phyloP scores from a whole-genome alignment of 2,113 vertebrate species.

The Cavia aperea region DNA sequence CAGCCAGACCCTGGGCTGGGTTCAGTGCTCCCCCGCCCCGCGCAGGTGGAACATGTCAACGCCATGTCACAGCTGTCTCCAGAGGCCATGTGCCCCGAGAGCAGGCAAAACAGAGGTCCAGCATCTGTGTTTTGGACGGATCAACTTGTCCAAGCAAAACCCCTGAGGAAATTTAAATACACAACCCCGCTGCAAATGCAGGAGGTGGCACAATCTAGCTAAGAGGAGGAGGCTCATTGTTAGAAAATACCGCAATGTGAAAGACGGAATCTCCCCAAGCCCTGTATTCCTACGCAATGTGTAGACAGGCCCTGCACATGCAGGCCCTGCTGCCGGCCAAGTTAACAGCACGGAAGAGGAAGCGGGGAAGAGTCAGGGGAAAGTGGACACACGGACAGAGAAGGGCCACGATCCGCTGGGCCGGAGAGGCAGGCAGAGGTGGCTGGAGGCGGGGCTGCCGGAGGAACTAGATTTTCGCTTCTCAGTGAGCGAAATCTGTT shows the following conservation, averaged over 20 bases:
- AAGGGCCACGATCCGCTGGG: background rate
- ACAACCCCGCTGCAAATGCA: background rate
- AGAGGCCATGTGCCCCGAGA: accelerated
- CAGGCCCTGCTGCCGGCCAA: accelerated
- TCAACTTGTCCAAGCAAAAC: background rate
- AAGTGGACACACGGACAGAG: background rate
- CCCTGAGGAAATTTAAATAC: background rate
- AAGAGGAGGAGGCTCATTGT: background rate
- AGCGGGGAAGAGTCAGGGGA: too few relatives aligned
- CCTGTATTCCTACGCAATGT: accelerated
- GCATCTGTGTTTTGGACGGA: background rate
- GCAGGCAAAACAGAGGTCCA: background rate
- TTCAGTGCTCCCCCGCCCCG: background rate
- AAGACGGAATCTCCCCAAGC: background rate
- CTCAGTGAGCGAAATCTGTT: background rate
- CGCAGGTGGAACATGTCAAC: too few relatives aligned
- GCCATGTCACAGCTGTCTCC: background rate
- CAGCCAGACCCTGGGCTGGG: background rate
- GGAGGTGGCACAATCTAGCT: accelerated
- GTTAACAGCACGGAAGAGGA: background rate
- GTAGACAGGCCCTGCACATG: background rate
- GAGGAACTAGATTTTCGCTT: background rate
- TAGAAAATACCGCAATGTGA: background rate
- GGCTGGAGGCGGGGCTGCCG: background rate
- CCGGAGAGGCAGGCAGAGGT: background rate